Percentiles rank a stretch among this genome's conserved stretches.
These are phyloP conservation scores for Crenichthys baileyi DNA, from an alignment of 2,797 vertebrate species.

Conservation along the genomic window DNA sequence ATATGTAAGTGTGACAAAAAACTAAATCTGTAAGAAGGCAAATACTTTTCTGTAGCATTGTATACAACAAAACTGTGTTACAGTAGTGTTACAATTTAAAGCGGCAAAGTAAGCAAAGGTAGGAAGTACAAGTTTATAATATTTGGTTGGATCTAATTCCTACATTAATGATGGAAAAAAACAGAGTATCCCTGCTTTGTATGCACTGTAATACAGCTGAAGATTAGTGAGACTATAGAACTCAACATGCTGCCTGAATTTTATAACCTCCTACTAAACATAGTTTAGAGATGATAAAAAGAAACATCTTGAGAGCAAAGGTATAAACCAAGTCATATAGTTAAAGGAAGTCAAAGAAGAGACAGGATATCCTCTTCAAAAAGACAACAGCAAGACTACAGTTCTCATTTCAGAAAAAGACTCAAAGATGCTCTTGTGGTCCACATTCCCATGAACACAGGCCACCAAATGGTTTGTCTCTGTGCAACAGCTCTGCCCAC, in stretches of 20 bases:
- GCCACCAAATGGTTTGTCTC: neutral
- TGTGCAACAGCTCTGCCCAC: neutral
- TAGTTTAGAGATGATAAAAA: constrained; percentile 14
- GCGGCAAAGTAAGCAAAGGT: neutral
- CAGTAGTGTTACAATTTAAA: neutral
- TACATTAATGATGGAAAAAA: neutral
- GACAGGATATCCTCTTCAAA: constrained; percentile 45
- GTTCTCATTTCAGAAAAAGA: neutral
- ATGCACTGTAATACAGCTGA: neutral
- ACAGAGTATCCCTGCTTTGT: neutral
- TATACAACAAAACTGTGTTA: neutral
- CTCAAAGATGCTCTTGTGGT: neutral
- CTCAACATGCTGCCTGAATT: constrained; percentile 56
- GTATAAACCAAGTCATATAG: neutral
- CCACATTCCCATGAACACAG: neutral
- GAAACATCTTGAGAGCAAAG: constrained; percentile 3
- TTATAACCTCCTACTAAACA: constrained; percentile 1
- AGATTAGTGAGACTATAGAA: constrained; percentile 30
- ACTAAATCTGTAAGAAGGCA: no score
- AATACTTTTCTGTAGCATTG: neutral
- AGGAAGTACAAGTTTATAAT: neutral
- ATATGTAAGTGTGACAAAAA: neutral
- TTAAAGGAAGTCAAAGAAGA: constrained; percentile 43
- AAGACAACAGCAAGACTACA: constrained; percentile 1
- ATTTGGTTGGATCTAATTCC: neutral